A percentile compares a stretch with the other conserved stretches of the same genome.
Conservation (phyloP, 2,797 vertebrate genomes). For the Paratrypauchen microcephalus region DNA sequence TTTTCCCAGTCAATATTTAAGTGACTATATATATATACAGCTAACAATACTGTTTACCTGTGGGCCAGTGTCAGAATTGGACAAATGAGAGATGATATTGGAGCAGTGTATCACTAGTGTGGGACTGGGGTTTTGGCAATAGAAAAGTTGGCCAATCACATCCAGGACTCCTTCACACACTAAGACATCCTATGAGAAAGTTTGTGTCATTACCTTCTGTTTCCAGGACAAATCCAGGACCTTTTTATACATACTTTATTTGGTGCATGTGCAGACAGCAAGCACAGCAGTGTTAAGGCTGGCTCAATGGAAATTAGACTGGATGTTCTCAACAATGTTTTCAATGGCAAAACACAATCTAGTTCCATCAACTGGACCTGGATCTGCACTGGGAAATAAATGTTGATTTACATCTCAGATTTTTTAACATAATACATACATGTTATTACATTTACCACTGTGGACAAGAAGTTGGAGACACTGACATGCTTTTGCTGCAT, state of each 20-base stretch:
- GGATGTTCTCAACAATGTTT: conserved; percentile 64
- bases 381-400: conserved; percentile 61
- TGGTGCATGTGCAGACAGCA: conserved; percentile 68
- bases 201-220: not conserved
- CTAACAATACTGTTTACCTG: conserved; percentile 50
- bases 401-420: conserved; percentile 5
- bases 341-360: conserved; percentile 67
- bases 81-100: conserved; percentile 72
- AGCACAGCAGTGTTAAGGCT: conserved; percentile 73
- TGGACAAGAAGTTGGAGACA: conserved; percentile 78
- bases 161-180: conserved; percentile 70
- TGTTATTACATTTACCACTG: conserved; percentile 69
- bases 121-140: conserved; percentile 53
- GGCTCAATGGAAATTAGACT: conserved; percentile 53
- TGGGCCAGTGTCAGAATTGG: conserved; percentile 51
- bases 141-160: conserved; percentile 69
- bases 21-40: not conserved
- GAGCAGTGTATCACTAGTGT: conserved; percentile 69
- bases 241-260: conserved; percentile 59
- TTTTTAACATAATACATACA: not conserved
- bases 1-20: not conserved
- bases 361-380: conserved; percentile 76
- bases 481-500: conserved; percentile 82
- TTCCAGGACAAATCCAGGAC: not conserved
- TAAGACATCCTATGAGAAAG: conserved; percentile 69